These are phyloP conservation scores for Amphiura filiformis DNA, from an alignment of 35 echinoderm and acorn worm genomes.

Conservation along the genomic window DNA sequence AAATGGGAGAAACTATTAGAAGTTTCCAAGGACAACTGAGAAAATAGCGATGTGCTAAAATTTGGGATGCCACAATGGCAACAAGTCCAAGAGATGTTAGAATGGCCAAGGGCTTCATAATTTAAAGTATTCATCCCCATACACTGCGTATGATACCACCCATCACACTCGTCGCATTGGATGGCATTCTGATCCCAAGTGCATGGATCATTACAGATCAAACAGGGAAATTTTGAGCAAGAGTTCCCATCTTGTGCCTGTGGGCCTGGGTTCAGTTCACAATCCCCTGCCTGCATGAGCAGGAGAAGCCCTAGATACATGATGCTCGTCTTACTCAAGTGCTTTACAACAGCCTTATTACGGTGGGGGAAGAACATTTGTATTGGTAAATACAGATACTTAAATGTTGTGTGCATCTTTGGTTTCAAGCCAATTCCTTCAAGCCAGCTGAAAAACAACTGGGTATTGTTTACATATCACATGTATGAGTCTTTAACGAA, in stretches of 20 bases:
- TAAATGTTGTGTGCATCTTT: neutral
- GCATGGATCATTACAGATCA: neutral
- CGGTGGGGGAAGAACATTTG: neutral
- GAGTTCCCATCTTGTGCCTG: neutral
- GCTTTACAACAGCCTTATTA: neutral
- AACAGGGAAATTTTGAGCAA: neutral
- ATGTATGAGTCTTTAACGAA: too few species aligned
- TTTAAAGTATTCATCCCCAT: neutral
- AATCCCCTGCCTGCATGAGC: neutral
- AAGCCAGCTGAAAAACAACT: too few species aligned
- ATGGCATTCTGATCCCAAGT: neutral
- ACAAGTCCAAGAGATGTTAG: neutral
- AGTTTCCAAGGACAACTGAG: neutral
- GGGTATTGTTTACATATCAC: too few species aligned
- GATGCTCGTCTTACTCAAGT: neutral
- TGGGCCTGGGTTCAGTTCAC: neutral
- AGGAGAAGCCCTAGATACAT: neutral
- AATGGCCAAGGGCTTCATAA: neutral
- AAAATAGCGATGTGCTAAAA: neutral
- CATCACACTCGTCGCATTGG: too few species aligned
- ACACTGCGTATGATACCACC: too few species aligned
- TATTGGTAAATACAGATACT: neutral
- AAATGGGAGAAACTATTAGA: neutral
- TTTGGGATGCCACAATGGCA: too few species aligned
- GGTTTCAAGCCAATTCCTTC: too few species aligned